A percentile compares a stretch with the other conserved stretches of the same genome.
Conservation (phyloP, 2,113 vertebrate species). For the Sceloporus tristichus region DNA sequence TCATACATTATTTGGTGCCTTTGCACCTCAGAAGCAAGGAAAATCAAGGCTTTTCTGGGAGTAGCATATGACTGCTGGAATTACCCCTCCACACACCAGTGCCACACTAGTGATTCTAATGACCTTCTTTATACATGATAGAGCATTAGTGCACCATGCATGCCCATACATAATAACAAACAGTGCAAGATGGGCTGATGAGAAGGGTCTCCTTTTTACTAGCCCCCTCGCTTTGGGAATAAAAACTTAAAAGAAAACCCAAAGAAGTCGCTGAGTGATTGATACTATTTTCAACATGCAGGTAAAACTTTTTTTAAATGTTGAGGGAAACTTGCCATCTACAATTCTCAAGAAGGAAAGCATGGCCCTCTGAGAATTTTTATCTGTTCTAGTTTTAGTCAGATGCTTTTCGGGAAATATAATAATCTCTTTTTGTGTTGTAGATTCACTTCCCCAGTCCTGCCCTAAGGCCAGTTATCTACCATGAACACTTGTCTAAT, state of each 20-base stretch:
- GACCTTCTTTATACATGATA: too few species aligned
- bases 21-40: too few species aligned
- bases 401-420: not conserved
- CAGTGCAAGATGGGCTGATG: too few species aligned
- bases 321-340: not conserved
- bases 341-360: not conserved
- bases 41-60: too few species aligned
- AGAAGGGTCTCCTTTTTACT: too few species aligned
- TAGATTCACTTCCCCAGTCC: fast-evolving
- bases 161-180: too few species aligned
- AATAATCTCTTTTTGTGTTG: constrained; percentile 8
- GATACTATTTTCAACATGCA: not conserved
- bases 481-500: not conserved
- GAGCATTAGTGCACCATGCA: too few species aligned
- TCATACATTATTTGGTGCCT: too few species aligned
- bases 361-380: constrained; percentile 2
- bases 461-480: not conserved
- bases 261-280: not conserved
- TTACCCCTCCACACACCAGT: too few species aligned
- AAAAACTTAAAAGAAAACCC: not conserved
- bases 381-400: not conserved
- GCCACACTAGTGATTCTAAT: too few species aligned
- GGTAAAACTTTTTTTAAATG: not conserved
- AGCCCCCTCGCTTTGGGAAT: too few species aligned
- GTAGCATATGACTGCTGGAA: too few species aligned